Conservation (phyloP, 2,797 vertebrate species). For the Siniperca undulata region DNA sequence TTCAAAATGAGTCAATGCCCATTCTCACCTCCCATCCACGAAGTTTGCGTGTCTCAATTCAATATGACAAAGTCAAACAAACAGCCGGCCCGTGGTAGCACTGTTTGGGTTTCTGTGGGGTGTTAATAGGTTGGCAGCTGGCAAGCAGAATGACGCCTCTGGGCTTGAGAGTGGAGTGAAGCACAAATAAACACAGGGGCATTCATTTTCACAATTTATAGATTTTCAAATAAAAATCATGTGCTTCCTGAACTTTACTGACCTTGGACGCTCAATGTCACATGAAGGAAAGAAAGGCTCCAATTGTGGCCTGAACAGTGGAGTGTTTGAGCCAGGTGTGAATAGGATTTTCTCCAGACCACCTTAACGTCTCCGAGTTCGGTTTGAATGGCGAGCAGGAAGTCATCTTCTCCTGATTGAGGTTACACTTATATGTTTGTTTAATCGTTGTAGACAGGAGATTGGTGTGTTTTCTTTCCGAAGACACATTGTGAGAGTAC, state of each 20-base stretch:
- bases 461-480: constrained; percentile 5
- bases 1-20: constrained; percentile 64
- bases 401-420: constrained; percentile 27
- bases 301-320: constrained; percentile 71
- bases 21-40: constrained; percentile 59
- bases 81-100: constrained; percentile 65
- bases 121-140: constrained; percentile 78
- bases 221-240: constrained; percentile 82
- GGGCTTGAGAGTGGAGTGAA: constrained; percentile 57
- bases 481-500: background rate
- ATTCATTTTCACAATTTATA: constrained; percentile 83
- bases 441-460: constrained; percentile 12
- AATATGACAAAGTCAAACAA: constrained; percentile 82
- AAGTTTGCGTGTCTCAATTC: constrained; percentile 65
- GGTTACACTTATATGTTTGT: constrained; percentile 20
- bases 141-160: constrained; percentile 60
- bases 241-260: constrained; percentile 78
- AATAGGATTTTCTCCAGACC: constrained; percentile 52
- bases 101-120: constrained; percentile 68
- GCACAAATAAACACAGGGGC: constrained; percentile 81
- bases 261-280: constrained; percentile 71
- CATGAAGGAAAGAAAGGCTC: constrained; percentile 70
- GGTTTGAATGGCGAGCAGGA: constrained; percentile 28
- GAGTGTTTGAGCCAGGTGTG: constrained; percentile 70
- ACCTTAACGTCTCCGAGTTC: constrained; percentile 21